Evolutionary conservation across 2,888 invertebrate genomes (phyloP).

Genomic region (Emmelina monodactyla): DNA sequence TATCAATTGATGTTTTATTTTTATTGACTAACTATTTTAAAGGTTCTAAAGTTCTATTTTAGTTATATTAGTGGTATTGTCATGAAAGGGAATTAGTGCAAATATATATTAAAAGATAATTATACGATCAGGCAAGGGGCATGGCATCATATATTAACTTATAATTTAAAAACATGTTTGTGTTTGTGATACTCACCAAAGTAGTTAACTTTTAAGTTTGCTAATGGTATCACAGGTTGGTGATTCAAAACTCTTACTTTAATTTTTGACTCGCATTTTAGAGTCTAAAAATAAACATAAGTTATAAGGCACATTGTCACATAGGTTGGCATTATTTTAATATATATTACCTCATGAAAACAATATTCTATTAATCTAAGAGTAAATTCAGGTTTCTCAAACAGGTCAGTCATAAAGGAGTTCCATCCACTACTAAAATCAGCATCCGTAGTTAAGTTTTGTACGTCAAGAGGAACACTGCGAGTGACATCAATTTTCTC

Average conservation of each 20-base stretch:
- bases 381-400: slow-evolving; percentile 71
- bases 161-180: too few relatives aligned
- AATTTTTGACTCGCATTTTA: slow-evolving; percentile 48
- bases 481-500: slow-evolving; percentile 66
- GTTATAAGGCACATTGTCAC: background rate
- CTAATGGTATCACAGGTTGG: slow-evolving; percentile 71
- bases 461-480: slow-evolving; percentile 67
- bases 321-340: background rate
- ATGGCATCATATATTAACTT: too few relatives aligned
- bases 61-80: too few relatives aligned
- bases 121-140: too few relatives aligned
- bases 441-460: slow-evolving; percentile 59
- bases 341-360: slow-evolving; percentile 72
- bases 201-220: slow-evolving; percentile 74
- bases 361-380: slow-evolving; percentile 78
- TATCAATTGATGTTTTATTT: too few relatives aligned
- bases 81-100: too few relatives aligned
- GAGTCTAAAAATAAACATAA: slow-evolving; percentile 29
- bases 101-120: too few relatives aligned
- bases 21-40: too few relatives aligned
- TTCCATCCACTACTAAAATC: slow-evolving; percentile 69
- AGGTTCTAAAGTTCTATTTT: too few relatives aligned
- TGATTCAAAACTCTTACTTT: slow-evolving; percentile 58
- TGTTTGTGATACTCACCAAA: slow-evolving; percentile 73
- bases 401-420: slow-evolving; percentile 70